A percentile compares a stretch with the other conserved stretches of the same genome.
Conservation (phyloP, 1,140 invertebrate species). For the Drosophila dunni region DNA sequence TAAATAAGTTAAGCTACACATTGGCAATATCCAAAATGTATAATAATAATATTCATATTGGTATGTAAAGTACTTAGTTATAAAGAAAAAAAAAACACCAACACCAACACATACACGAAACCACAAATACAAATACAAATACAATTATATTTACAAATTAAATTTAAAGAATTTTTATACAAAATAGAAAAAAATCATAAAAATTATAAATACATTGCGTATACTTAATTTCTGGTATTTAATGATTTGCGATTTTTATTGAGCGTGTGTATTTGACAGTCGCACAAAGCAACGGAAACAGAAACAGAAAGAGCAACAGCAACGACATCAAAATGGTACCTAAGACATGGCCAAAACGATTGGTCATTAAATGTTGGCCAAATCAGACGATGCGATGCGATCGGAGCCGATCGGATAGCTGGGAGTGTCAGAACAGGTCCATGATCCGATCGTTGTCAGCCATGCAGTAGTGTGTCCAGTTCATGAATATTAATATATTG, state of each 20-base stretch:
- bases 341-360: slow-evolving; percentile 19
- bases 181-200: background rate
- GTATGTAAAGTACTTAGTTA: slow-evolving; percentile 71
- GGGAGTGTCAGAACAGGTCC: slow-evolving; percentile 47
- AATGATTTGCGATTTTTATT: slow-evolving; percentile 36
- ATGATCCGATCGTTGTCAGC: slow-evolving; percentile 20
- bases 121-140: slow-evolving; percentile 66
- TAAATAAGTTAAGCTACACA: slow-evolving; percentile 74
- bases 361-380: background rate
- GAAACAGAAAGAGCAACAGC: background rate
- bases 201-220: slow-evolving; percentile 12
- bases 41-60: slow-evolving; percentile 47
- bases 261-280: slow-evolving; percentile 14
- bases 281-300: slow-evolving; percentile 33
- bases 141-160: slow-evolving; percentile 61
- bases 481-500: slow-evolving; percentile 59
- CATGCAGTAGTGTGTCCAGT: slow-evolving; percentile 60
- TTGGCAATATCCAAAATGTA: slow-evolving; percentile 49
- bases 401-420: background rate
- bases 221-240: slow-evolving; percentile 28
- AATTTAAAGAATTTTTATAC: slow-evolving; percentile 4
- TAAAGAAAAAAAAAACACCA: slow-evolving; percentile 51
- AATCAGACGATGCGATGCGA: slow-evolving; percentile 13
- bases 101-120: slow-evolving; percentile 15
- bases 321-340: slow-evolving; percentile 14